phyloP scores from a whole-genome alignment of 2,888 invertebrate species.

The Netelia virgata region DNA sequence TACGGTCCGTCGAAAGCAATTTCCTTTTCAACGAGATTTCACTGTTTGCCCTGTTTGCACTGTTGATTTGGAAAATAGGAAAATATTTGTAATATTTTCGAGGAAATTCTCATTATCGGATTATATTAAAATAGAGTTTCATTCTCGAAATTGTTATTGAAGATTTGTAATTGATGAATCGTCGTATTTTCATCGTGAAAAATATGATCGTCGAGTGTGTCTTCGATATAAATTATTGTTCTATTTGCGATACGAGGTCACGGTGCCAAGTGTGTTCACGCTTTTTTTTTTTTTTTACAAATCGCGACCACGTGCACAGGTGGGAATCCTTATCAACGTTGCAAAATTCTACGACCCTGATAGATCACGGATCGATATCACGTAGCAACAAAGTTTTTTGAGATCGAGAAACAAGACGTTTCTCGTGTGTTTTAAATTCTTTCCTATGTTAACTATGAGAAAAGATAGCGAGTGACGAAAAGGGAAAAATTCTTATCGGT shows the following conservation, averaged over 20 bases:
- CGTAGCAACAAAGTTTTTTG: slow-evolving; percentile 20
- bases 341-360: slow-evolving; percentile 32
- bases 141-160: neutral
- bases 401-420: neutral
- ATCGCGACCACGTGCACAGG: slow-evolving; percentile 30
- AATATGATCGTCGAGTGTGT: neutral
- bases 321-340: slow-evolving; percentile 33
- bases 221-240: neutral
- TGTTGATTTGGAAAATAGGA: too few species aligned
- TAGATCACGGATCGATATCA: slow-evolving; percentile 49
- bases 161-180: too few species aligned
- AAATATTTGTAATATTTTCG: neutral
- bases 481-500: slow-evolving; percentile 37
- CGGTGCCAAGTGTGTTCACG: neutral
- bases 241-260: neutral
- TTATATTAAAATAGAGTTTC: neutral
- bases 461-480: slow-evolving; percentile 25
- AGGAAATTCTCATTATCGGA: too few species aligned
- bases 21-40: too few species aligned
- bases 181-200: neutral
- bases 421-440: neutral
- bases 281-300: neutral
- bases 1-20: too few species aligned
- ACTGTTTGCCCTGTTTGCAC: too few species aligned
- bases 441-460: slow-evolving; percentile 1